phyloP scores from a whole-genome alignment of 2,888 invertebrate species.

The Athalia cordata region DNA sequence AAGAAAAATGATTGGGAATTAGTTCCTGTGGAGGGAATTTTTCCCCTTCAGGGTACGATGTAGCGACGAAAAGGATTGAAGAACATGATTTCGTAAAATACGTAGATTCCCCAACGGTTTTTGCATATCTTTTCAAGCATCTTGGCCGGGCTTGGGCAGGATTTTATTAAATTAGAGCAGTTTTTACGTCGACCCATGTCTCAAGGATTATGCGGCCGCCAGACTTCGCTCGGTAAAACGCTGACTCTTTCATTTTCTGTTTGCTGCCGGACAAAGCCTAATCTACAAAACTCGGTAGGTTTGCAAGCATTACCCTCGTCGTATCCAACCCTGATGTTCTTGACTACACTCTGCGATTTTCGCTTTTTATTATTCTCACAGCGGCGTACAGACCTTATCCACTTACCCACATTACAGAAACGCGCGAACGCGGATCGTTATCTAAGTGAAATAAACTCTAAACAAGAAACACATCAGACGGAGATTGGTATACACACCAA shows the following conservation, averaged over 20 bases:
- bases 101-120: conserved; percentile 18
- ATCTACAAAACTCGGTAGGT: conserved; percentile 35
- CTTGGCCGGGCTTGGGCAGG: neutral
- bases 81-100: neutral
- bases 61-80: no score
- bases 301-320: conserved; percentile 27
- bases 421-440: conserved; percentile 39
- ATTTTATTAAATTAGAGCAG: conserved; percentile 21
- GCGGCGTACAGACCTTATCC: neutral
- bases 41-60: no score
- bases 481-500: conserved; percentile 11
- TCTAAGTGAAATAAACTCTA: conserved; percentile 29
- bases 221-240: conserved; percentile 21
- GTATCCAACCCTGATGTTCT: conserved; percentile 9
- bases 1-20: neutral
- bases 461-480: conserved; percentile 26
- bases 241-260: conserved; percentile 43
- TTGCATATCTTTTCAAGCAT: conserved; percentile 5
- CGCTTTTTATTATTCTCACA: neutral
- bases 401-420: neutral
- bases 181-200: conserved; percentile 34
- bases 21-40: no score
- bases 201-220: conserved; percentile 33
- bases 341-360: conserved; percentile 11
- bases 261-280: conserved; percentile 42